Base-by-base conservation (phyloP, 2,113 vertebrate species). In the Ivindomyrus marchei region DNA sequence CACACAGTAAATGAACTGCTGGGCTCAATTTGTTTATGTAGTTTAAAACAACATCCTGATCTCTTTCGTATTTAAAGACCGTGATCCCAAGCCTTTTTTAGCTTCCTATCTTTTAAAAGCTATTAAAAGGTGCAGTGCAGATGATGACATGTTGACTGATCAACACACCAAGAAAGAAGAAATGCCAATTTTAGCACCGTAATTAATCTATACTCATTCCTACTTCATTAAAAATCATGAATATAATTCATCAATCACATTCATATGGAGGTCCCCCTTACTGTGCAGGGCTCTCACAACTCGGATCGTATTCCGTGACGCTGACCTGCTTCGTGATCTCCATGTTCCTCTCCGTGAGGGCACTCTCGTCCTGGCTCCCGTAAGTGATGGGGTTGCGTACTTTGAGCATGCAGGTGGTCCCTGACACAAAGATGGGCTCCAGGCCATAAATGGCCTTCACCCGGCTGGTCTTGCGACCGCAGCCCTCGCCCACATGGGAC, bases 361-460 rank as follows among this genome's bases (percentile, higher is more conserved):
- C 97, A 90, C 94, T 97, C 93, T 98, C 98, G 4, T 95, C 95
- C 93, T 97, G 97, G 94, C 96, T 97, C 92, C 98, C 97, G 17
- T 98, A 99, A 53, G 96, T 93, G 11, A 99, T 97, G 91, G 97
- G 97, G 92, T 96, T 99, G 95, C 93, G 95, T 85, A 99, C 96
- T 94, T 99, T 99, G 93, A 98, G 97, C 92, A 99, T 46, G 3
- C 98, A 98, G 0, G 96, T 97, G 90, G 92, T 94, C 87, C 98
- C 98, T 0, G 98, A 99, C 89, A 99, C 98, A 74, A 98, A 99
- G 91, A 99, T 2, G 0, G 98, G 98, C 89, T 99, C 97, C 83
- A 99, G 95, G 85, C 98, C 98, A 0, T 99, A 99, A 91, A 99
- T 99, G 89, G 97, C 98, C 92, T 97, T 97, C 89, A 96, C 97